These are phyloP conservation scores for Glaucopsyche alexis DNA, from an alignment of 2,888 invertebrate genomes.

Conservation along the genomic window DNA sequence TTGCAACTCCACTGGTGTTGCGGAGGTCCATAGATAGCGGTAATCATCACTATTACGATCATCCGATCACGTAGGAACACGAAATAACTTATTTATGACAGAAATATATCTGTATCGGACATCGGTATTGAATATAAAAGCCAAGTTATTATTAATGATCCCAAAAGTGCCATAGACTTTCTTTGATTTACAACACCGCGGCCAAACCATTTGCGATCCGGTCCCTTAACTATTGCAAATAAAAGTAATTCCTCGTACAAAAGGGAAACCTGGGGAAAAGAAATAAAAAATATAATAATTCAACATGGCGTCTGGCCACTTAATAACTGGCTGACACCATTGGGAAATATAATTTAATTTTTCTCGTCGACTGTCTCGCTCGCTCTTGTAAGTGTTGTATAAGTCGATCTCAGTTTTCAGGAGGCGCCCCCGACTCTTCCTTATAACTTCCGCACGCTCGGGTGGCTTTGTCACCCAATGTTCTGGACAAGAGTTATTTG, in stretches of 20 bases:
- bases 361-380: constrained; percentile 61
- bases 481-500: constrained; percentile 76
- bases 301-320: constrained; percentile 81
- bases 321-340: constrained; percentile 81
- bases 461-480: constrained; percentile 67
- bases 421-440: constrained; percentile 50
- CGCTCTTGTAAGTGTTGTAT: constrained; percentile 44
- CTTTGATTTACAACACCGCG: constrained; percentile 56
- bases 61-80: background rate
- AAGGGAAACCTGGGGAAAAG: constrained; percentile 69
- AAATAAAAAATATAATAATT: constrained; percentile 77
- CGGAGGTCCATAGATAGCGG: too few species aligned
- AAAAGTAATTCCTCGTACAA: constrained; percentile 71
- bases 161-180: constrained; percentile 45
- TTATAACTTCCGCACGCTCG: constrained; percentile 61
- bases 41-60: too few species aligned
- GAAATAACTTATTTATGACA: background rate
- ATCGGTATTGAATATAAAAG: constrained; percentile 28
- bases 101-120: constrained; percentile 1
- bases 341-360: constrained; percentile 81
- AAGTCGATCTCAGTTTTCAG: constrained; percentile 56
- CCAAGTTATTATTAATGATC: constrained; percentile 46
- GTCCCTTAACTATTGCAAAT: constrained; percentile 72
- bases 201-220: constrained; percentile 64
- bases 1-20: too few species aligned